Base-by-base conservation (phyloP, 2,888 invertebrate species). In the Carterocephalus palaemon region DNA sequence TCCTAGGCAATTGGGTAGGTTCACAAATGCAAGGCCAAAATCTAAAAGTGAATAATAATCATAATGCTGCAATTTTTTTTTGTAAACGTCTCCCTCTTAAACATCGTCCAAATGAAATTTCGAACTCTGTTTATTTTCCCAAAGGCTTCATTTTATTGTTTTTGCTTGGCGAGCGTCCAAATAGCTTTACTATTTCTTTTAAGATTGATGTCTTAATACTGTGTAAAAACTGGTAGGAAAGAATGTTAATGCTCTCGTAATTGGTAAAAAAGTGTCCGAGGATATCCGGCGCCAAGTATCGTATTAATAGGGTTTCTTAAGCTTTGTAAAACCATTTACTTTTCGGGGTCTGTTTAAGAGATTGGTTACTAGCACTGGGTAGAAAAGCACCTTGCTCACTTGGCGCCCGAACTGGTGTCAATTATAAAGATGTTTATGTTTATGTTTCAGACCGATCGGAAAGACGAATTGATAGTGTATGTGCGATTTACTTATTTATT, bases 171-270 rank as follows among this genome's bases (percentile, higher is more conserved):
- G 26, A 46, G 4, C 42, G 45, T 72, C 79, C 79, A 80, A 80
- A 80, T 77, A 75, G 74, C 61, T 73, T 67, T 67, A 68, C 65
- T 64, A 67, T 67, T 69, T 58, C 60, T 57, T 52, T 24, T 54
- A 62, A 74, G 75, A 77, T 78, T 74, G 72, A 78, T 80, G 76
- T 68, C 67, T 70, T 60, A 64, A 70, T 61, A 63, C 55, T 48
- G 52, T 54, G 53, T 53, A 66, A 66, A 70, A 64, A 67, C 50
- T 60, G 45, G 37, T 59, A 57, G 59, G 55, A 59, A 63, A 57
- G 60, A 57, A 68, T 67, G 59, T 63, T 70, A 68, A 72, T 69
- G 67, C 53, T 51, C 56, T 54, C 65, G 57, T 63, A 58, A 69
- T 58, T 52, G 54, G 48, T 51, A 49, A 53, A 52, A 57, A 56